These are phyloP conservation scores for Loripinus fragilis DNA, from an alignment of 2,888 invertebrate species.

Conservation along the genomic window DNA sequence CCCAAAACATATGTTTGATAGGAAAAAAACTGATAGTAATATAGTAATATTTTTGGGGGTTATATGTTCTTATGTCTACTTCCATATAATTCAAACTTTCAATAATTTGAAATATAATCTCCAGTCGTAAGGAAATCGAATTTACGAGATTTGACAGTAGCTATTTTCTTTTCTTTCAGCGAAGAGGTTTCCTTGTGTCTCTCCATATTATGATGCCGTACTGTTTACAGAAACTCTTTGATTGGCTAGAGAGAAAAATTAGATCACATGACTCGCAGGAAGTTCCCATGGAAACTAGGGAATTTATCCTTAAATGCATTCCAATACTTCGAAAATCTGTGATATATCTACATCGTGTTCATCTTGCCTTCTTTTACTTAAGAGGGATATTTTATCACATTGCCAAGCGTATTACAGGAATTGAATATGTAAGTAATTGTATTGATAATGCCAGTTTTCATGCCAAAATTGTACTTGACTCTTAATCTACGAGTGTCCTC, in stretches of 20 bases:
- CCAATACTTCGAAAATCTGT: conserved; percentile 67
- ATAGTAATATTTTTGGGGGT: too few relatives aligned
- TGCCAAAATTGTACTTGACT: too few relatives aligned
- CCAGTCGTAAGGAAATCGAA: too few relatives aligned
- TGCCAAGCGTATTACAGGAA: conserved; percentile 90
- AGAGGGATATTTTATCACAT: conserved; percentile 92
- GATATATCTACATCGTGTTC: conserved; percentile 85
- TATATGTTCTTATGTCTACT: too few relatives aligned
- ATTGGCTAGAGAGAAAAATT: conserved; percentile 71
- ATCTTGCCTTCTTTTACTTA: conserved; percentile 93
- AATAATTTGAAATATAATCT: too few relatives aligned
- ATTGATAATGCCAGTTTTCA: too few relatives aligned
- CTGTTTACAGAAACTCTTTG: conserved; percentile 67
- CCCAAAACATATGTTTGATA: too few relatives aligned
- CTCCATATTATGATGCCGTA: conserved; percentile 79
- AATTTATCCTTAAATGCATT: conserved; percentile 69
- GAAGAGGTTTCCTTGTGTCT: conserved; percentile 73
- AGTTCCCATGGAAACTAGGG: conserved; percentile 64
- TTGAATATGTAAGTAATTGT: conserved; percentile 89
- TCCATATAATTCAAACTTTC: too few relatives aligned
- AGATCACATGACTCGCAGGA: conserved; percentile 55
- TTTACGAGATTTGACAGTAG: too few relatives aligned
- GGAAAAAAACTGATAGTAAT: too few relatives aligned
- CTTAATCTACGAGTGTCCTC: too few relatives aligned
- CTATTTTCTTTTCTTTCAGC: conserved; percentile 66